Evolutionary conservation across 2,797 vertebrate genomes (phyloP).

Genomic region (Tragelaphus eurycerus): DNA sequence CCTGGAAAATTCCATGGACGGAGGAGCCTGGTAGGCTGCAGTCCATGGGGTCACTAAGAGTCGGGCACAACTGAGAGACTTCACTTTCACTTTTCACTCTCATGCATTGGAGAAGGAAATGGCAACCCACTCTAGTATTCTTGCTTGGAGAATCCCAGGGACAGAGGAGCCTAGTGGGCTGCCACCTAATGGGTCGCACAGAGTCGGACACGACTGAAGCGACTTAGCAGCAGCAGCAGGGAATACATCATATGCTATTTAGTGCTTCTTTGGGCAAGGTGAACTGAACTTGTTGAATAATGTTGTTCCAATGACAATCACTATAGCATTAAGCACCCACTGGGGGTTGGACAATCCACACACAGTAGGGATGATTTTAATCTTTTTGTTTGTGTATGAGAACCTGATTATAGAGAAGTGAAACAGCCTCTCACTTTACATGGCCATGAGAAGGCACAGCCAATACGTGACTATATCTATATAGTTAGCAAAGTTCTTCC

Average conservation of each 20-base stretch:
- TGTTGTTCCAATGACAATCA: neutral
- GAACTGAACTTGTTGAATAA: neutral
- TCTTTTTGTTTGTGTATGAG: neutral
- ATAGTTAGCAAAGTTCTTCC: neutral
- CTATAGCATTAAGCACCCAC: fast-evolving
- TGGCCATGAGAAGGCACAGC: neutral
- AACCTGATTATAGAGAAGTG: neutral
- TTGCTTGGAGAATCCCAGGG: no score
- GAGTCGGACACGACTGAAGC: no score
- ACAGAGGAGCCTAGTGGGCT: no score
- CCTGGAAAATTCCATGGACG: no score
- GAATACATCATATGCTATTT: neutral
- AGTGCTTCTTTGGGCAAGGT: neutral
- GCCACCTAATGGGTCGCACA: no score
- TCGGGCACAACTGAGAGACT: no score
- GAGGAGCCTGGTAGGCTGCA: no score
- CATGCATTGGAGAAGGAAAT: no score
- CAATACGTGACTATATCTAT: fast-evolving
- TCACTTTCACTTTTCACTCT: no score
- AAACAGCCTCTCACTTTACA: neutral
- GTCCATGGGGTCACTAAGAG: no score
- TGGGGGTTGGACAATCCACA: neutral
- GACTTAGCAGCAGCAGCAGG: no score
- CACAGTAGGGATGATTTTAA: neutral
- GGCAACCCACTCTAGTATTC: no score